Evolutionary conservation across 2,113 vertebrate species (phyloP), one percentile per base, ranked within the genome.

Genomic region (Etia nguti): DNA sequence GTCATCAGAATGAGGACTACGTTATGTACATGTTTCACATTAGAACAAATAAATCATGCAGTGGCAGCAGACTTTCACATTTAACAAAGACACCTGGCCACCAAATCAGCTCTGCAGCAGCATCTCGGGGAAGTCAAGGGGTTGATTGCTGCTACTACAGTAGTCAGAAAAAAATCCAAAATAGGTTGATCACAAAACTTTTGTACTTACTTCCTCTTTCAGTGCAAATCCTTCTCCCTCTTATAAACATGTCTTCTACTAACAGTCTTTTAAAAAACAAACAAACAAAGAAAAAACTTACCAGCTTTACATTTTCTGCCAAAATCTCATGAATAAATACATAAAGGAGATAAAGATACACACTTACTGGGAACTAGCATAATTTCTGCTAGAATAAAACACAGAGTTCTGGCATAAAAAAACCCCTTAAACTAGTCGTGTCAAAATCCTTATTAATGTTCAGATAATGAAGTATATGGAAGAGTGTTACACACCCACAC

Each of bases 21-120:
- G 10, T 46, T 34, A 8, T 43, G 57, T 43, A 29, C 62, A 65
- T 7, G 31, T 46, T 54, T 77, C 86, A 92, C 90, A 81, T 80
- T 36, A 59, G 88, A 85, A 81, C 41, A 86, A 85, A 84, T 8
- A 82, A 57, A 46, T 87, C 94, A 94, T 94, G 94, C 91, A 91
- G 85, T 4, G 81, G 62, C 86, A 41, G 82, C 73, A 85, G 79
- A 85, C 80, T 24, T 46, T 24, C 60, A 59, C 75, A 18, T 68
- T 62, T 12, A 43, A 31, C 79, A 41, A 3, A 62, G 34, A 79
- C 59, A 55, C 38, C 80, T 10, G 59, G 43, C 9, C 46, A 62
- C 36, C n/a, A 10, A 16, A 24, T 46, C 6, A 8, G 34, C 36
- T 18, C 0, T 20, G 26, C 4, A 36, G 43, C 73, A 22, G 81